Percentiles rank a stretch among this genome's conserved stretches.
Conservation (phyloP, 2,797 vertebrate species). For the Chrysolophus pictus region DNA sequence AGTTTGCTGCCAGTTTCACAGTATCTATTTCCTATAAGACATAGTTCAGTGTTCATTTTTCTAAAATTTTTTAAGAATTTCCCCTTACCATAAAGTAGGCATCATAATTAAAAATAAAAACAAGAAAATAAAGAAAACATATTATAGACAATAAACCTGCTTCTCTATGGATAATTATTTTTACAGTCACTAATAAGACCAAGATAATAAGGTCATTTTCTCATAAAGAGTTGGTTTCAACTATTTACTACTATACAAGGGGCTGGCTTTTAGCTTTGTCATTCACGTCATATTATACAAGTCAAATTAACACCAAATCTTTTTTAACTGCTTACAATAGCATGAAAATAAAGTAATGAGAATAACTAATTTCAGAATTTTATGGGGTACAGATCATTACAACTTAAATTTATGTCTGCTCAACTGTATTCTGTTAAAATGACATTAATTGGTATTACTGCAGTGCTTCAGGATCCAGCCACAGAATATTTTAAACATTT, state of each 20-base stretch:
- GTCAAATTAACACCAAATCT: not conserved
- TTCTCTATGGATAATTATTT: not conserved
- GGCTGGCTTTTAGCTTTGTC: not conserved
- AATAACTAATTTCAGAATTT: not conserved
- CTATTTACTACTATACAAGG: not conserved
- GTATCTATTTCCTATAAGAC: conserved; percentile 92
- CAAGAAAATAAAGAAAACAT: not conserved
- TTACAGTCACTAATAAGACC: not conserved
- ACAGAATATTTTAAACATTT: not conserved
- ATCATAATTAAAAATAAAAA: not conserved
- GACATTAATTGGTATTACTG: not conserved
- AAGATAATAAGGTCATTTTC: not conserved
- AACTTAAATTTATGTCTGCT: not conserved
- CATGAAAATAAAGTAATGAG: not conserved
- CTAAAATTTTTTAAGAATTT: not conserved
- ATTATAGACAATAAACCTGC: not conserved
- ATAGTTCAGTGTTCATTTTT: not conserved
- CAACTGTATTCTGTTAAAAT: not conserved
- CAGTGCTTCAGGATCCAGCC: not conserved
- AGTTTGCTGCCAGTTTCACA: conserved; percentile 96
- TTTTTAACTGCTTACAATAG: not conserved
- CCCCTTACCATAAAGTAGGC: not conserved
- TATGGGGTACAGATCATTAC: not conserved
- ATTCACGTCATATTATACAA: not conserved
- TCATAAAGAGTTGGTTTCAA: not conserved